Base-by-base conservation (phyloP, 1,140 invertebrate genomes). In the Drosophila biarmipes region DNA sequence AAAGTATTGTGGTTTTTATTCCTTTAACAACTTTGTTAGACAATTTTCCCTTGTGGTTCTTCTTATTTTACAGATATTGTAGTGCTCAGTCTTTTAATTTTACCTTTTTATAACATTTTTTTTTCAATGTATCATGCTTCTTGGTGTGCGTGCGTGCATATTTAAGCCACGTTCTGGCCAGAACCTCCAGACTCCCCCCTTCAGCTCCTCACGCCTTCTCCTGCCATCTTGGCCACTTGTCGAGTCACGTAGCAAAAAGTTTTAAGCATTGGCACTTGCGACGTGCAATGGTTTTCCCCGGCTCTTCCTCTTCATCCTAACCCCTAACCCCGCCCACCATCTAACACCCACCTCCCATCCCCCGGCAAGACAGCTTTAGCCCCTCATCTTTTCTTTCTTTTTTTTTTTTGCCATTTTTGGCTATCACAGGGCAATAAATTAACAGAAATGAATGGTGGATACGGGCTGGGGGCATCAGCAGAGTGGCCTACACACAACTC, bases 171-270 rank as follows among this genome's bases (percentile, higher is more conserved):
- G 84, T 86, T 75, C 82, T 78, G 82, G 68, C 78, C 82, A 78
- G 77, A 43, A 68, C 67, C 42, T 69, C 49, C 35, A 38, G 15
- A 5, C 17, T 19, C 17, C 40, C 35, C 38, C 45, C 35, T 17
- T 2, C 12, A 15, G 27, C 0, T 24, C 38, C 21, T 62, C 29
- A 48, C 57, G 53, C 69, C 27, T 49, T 19, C 21, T 17, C 27
- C 49, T 45, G 45, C 35, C 5, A 42, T 64, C 62, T 74, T 46
- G 72, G 62, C 55, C 81, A 81, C 81, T 86, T 78, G 74, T 72
- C 78, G 75, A 87, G 82, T 87, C 82, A 87, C 82, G 82, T 87
- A 89, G 82, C 82, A 87, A 74, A 87, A 87, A 87, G 82, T 87
- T 87, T 87, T 87, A 87, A 87, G 82, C 82, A 87, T 87, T 71